phyloP scores from a whole-genome alignment of 2,888 invertebrate species.

The Lapara coniferarum region DNA sequence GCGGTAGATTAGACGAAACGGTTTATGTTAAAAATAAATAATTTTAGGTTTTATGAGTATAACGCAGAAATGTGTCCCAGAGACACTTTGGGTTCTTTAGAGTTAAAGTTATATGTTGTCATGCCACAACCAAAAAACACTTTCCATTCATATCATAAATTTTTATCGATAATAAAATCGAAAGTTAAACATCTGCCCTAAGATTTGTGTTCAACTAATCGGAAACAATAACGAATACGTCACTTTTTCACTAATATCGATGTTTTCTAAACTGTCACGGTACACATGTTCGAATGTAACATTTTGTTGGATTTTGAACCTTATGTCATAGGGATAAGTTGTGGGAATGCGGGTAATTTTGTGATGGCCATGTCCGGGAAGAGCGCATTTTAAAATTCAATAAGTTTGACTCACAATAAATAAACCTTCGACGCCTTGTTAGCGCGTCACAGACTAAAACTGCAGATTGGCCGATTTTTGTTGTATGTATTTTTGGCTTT shows the following conservation, averaged over 20 bases:
- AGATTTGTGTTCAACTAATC: slow-evolving; percentile 7
- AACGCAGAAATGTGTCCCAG: too few species aligned
- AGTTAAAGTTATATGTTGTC: too few species aligned
- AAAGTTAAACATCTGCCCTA: slow-evolving; percentile 14
- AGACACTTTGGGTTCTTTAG: too few species aligned
- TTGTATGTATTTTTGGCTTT: too few species aligned
- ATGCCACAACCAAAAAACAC: too few species aligned
- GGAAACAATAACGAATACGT: slow-evolving; percentile 14
- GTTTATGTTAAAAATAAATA: too few species aligned
- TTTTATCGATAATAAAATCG: neutral
- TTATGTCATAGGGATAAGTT: slow-evolving; percentile 32
- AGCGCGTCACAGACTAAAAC: slow-evolving; percentile 54
- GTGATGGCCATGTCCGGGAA: slow-evolving; percentile 42
- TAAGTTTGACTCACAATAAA: slow-evolving; percentile 64
- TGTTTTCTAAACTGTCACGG: slow-evolving; percentile 46
- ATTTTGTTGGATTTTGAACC: neutral
- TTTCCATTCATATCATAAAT: too few species aligned
- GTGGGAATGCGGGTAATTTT: slow-evolving; percentile 9
- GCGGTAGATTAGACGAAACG: too few species aligned
- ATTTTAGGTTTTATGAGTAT: too few species aligned
- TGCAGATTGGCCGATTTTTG: too few species aligned
- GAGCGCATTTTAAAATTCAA: slow-evolving; percentile 68
- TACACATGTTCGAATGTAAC: slow-evolving; percentile 34
- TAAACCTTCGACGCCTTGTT: slow-evolving; percentile 72
- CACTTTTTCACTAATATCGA: slow-evolving; percentile 22